These are phyloP conservation scores for Drosophila leontia DNA, from an alignment of 1,140 invertebrate species.

Conservation along the genomic window DNA sequence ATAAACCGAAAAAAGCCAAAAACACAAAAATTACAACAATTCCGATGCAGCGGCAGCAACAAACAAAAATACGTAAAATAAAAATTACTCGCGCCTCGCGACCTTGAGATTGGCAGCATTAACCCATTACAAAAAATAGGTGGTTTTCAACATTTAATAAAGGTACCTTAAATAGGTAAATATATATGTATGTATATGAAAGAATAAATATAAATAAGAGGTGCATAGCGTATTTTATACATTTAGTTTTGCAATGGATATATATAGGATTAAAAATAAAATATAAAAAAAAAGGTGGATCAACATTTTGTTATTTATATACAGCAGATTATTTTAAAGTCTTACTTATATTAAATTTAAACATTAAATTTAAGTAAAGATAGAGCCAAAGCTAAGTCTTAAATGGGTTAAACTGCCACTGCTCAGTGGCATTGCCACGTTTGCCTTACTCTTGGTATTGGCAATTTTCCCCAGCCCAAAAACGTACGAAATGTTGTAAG, in stretches of 20 bases:
- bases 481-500: constrained; percentile 61
- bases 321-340: too few relatives aligned
- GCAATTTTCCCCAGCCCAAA: constrained; percentile 16
- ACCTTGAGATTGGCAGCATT: constrained; percentile 66
- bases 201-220: background rate
- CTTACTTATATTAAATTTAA: too few relatives aligned
- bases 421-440: constrained; percentile 16
- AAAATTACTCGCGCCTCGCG: constrained; percentile 48
- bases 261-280: too few relatives aligned
- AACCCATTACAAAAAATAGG: constrained; percentile 50
- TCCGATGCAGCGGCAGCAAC: constrained; percentile 38
- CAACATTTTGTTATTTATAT: too few relatives aligned
- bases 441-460: constrained; percentile 36
- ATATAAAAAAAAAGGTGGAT: too few relatives aligned
- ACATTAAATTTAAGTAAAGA: background rate
- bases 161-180: background rate
- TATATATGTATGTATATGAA: background rate
- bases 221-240: too few relatives aligned
- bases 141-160: background rate
- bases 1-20: constrained; percentile 17
- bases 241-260: too few relatives aligned
- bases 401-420: constrained; percentile 23
- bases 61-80: constrained; percentile 42
- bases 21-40: constrained; percentile 57
- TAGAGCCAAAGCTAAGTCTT: background rate